Evolutionary conservation across 2,797 vertebrate genomes (phyloP).

Genomic region (Lutjanus campechanus): DNA sequence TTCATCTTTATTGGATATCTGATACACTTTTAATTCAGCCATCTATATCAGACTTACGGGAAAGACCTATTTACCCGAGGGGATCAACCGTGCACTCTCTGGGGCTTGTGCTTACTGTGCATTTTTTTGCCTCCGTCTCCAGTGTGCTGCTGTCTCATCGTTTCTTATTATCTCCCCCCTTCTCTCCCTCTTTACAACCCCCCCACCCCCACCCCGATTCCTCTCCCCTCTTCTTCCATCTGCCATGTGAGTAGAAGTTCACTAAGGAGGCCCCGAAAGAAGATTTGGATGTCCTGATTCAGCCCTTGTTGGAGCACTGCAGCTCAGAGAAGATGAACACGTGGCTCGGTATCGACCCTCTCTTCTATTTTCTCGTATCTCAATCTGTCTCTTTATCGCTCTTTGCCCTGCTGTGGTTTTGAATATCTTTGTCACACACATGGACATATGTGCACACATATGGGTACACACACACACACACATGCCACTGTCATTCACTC

Average conservation of each 20-base stretch:
- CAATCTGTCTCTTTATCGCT: constrained; percentile 30
- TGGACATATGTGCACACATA: constrained; percentile 38
- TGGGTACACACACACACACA: constrained; percentile 7
- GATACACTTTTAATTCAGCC: constrained; percentile 40
- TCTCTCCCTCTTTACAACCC: neutral
- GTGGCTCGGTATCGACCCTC: constrained; percentile 89
- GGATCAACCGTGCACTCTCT: constrained; percentile 32
- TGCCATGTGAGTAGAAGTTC: constrained; percentile 87
- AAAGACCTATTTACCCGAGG: constrained; percentile 27
- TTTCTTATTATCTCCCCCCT: constrained; percentile 60
- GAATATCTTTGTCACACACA: constrained; percentile 40
- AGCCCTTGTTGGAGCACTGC: constrained; percentile 95
- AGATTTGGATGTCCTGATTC: constrained; percentile 92
- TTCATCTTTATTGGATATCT: constrained; percentile 43
- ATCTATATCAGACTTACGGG: constrained; percentile 27
- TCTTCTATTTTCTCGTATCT: constrained; percentile 3
- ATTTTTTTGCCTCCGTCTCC: constrained; percentile 38
- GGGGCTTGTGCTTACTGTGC: constrained; percentile 47
- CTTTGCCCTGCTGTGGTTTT: constrained; percentile 37
- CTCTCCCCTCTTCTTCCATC: constrained; percentile 14
- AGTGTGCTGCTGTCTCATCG: constrained; percentile 62
- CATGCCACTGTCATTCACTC: constrained; percentile 44
- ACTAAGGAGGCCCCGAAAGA: constrained; percentile 94
- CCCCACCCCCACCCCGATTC: constrained; percentile 21
- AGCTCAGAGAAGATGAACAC: constrained; percentile 97